Percentiles rank a stretch among this genome's conserved stretches.
Evolutionary conservation across 2,113 vertebrate genomes (phyloP).

Genomic region (Mellivora capensis): DNA sequence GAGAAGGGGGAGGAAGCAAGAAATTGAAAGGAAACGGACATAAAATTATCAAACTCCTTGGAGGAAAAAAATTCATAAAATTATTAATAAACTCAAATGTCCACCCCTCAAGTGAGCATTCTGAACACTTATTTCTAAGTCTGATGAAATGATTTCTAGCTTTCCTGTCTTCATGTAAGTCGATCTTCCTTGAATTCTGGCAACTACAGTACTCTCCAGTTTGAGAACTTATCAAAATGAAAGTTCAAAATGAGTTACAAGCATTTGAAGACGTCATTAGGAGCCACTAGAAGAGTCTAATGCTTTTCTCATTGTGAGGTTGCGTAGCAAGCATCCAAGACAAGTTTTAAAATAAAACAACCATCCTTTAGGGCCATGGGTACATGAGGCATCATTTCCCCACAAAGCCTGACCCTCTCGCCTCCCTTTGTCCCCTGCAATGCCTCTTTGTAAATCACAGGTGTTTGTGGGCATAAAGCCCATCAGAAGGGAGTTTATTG

Average conservation of each 20-base stretch:
- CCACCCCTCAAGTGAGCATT: background rate
- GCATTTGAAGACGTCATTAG: conserved; percentile 62
- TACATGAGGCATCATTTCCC: conserved; percentile 75
- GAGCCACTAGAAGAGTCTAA: conserved; percentile 15
- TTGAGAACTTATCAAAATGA: conserved; percentile 8
- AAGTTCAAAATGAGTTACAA: conserved; percentile 16
- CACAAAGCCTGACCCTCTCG: conserved; percentile 70
- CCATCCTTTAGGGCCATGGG: conserved; percentile 64
- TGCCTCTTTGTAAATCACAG: conserved; percentile 87
- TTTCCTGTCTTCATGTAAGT: background rate
- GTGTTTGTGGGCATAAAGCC: conserved; percentile 87
- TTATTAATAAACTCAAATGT: background rate
- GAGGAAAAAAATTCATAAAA: background rate
- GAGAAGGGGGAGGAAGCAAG: background rate
- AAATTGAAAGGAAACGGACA: background rate
- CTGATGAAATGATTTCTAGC: background rate
- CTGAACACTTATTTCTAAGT: background rate
- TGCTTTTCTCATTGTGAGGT: conserved; percentile 39
- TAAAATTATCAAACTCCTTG: background rate
- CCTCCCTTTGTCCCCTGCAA: conserved; percentile 69
- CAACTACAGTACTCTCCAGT: background rate
- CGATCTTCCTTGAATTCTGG: background rate
- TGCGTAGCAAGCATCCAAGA: conserved; percentile 44
- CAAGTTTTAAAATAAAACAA: conserved; percentile 63
- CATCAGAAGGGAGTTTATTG: conserved; percentile 83